Evolutionary conservation across 2,888 invertebrate species (phyloP), one percentile per base, ranked within the genome.

Genomic region (Drosophila hamatofila): DNA sequence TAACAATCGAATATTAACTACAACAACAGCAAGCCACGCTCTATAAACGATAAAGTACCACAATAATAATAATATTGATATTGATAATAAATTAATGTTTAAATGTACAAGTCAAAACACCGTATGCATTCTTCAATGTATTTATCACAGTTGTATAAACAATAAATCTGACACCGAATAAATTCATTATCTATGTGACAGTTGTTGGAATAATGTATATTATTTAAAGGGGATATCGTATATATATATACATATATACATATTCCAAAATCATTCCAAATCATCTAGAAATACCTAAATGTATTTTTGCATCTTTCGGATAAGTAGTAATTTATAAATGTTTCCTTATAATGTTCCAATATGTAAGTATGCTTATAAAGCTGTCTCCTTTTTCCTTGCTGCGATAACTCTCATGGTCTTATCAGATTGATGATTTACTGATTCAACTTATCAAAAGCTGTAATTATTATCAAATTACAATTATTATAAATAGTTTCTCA

Each of bases 131-230:
- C 49, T 78, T 4, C 21, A 75, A 84, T 80, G 84, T 81, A 82
- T 80, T 72, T 78, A 80, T 54, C 70, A 78, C 80, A 80, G 71
- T 72, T 77, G 75, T 70, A 67, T 61, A 69, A 65, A 42, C 30
- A 49, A 39, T 25, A 59, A 55, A 78, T 61, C 59, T 72, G 48
- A 77, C 69, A 74, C 70, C 59, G 23, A 88, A 88, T 86, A 88
- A 89, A 86, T 76, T 78, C 49, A 78, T 66, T 44, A 65, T 77
- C 77, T 67, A 76, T 80, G 60, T 55, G 51, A 61, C 41, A 58
- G 21, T 23, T 35, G 9, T 0, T 21, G 11, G 7, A 52, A 11
- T 16, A 52, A 11, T 16, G 1, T 4, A 21, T 16, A 8, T 35
- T 51, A 23, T 35, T 35, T 9, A 21, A 21, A 3, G 12, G 16